Percentiles rank a stretch among this genome's conserved stretches.
phyloP scores from a whole-genome alignment of 2,113 vertebrate genomes.

The Nibea coibor region DNA sequence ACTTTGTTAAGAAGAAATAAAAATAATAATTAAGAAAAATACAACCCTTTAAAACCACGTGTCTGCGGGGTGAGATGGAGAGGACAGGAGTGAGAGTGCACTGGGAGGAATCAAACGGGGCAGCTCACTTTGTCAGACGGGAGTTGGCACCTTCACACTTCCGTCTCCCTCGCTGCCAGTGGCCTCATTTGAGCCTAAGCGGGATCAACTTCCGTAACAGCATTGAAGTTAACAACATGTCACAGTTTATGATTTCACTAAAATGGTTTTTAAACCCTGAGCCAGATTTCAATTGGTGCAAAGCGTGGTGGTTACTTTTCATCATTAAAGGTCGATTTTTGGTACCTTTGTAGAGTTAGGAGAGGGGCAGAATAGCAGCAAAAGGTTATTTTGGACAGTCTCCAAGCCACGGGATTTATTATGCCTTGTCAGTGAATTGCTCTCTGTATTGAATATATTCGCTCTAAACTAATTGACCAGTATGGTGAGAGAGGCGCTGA shows the following conservation, averaged over 20 bases:
- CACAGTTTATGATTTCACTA: slow-evolving; percentile 40
- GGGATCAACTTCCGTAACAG: slow-evolving; percentile 61
- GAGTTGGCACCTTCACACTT: slow-evolving; percentile 65
- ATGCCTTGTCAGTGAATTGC: slow-evolving; percentile 81
- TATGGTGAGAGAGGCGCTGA: slow-evolving; percentile 84
- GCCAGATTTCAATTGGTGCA: slow-evolving; percentile 10
- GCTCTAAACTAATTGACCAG: slow-evolving; percentile 88
- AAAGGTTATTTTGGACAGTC: slow-evolving; percentile 75
- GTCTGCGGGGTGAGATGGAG: slow-evolving; percentile 37
- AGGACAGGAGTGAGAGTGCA: slow-evolving; percentile 40
- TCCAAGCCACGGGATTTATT: slow-evolving; percentile 82
- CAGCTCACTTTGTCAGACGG: slow-evolving; percentile 61
- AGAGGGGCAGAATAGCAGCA: slow-evolving; percentile 62
- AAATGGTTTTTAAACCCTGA: not conserved
- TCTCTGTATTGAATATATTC: slow-evolving; percentile 85
- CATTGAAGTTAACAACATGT: slow-evolving; percentile 38
- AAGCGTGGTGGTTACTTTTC: slow-evolving; percentile 36
- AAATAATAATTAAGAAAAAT: slow-evolving; percentile 74
- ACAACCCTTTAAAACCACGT: slow-evolving; percentile 28
- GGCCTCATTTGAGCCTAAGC: slow-evolving; percentile 49
- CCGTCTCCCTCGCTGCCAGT: slow-evolving; percentile 47
- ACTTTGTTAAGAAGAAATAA: slow-evolving; percentile 67
- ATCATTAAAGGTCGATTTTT: slow-evolving; percentile 24
- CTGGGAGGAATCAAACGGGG: slow-evolving; percentile 42
- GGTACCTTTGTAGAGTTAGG: slow-evolving; percentile 47